phyloP scores from a whole-genome alignment of 2,797 vertebrate genomes.

The Uromys caudimaculatus region DNA sequence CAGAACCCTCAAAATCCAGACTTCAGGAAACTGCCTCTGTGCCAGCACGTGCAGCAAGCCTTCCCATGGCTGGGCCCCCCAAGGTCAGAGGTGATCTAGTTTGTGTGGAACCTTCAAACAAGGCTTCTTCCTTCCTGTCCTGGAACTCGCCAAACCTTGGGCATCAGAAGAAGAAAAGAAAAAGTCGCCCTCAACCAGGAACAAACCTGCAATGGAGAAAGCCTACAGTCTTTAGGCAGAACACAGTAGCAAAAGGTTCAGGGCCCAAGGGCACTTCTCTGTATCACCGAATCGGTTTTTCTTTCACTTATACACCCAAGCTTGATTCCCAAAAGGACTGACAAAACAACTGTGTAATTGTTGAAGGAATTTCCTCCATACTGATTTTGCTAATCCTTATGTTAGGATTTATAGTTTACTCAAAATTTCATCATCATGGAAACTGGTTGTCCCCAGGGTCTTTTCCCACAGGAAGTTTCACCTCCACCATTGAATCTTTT shows the following conservation, averaged over 20 bases:
- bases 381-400: constrained; percentile 30
- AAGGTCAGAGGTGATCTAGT: constrained; percentile 28
- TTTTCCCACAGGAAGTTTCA: constrained; percentile 60
- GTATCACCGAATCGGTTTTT: neutral
- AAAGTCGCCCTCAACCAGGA: neutral
- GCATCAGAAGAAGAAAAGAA: constrained; percentile 54
- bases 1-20: constrained; percentile 87
- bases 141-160: neutral
- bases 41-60: constrained; percentile 91
- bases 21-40: constrained; percentile 89
- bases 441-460: constrained; percentile 63
- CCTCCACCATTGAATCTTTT: constrained; percentile 19
- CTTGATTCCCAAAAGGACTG: neutral
- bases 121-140: neutral
- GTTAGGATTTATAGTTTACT: constrained; percentile 46
- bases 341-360: neutral
- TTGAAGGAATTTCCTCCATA: neutral
- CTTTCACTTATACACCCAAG: neutral
- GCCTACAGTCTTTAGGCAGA: neutral
- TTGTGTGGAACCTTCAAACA: neutral
- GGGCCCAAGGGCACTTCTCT: neutral
- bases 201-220: fast-evolving
- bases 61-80: constrained; percentile 85
- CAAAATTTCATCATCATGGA: constrained; percentile 51
- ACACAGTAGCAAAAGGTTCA: neutral